These are phyloP conservation scores for Aphyosemion australe DNA, from an alignment of 2,113 vertebrate species.

Conservation along the genomic window DNA sequence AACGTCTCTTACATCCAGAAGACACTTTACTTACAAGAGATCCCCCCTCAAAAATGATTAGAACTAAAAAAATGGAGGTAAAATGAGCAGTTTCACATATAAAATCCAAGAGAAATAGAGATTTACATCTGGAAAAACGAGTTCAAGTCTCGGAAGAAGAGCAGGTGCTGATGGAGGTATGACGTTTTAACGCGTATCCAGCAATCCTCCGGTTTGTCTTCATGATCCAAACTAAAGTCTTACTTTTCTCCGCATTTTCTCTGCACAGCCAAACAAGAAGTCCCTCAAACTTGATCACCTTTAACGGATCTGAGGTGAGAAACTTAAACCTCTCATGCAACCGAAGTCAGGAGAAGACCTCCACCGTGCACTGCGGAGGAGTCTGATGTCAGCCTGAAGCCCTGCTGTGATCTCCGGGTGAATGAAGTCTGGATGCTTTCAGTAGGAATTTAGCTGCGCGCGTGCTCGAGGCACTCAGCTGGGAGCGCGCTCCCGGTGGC, in stretches of 20 bases:
- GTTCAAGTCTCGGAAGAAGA: neutral
- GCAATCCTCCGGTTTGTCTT: constrained; percentile 27
- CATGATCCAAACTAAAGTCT: constrained; percentile 1
- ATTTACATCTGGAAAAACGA: too few species aligned
- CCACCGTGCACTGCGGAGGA: too few species aligned
- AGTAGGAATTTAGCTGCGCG: constrained; percentile 61
- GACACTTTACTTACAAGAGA: neutral
- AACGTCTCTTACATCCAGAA: too few species aligned
- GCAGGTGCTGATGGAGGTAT: constrained; percentile 19
- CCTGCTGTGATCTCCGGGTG: constrained; percentile 38
- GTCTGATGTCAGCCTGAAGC: too few species aligned
- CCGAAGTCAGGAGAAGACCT: too few species aligned
- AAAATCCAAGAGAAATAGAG: neutral
- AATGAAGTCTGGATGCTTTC: constrained; percentile 59
- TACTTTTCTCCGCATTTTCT: neutral
- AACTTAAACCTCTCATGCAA: neutral
- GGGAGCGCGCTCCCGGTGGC: constrained; percentile 26
- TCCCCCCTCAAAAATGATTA: neutral
- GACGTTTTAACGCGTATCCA: neutral
- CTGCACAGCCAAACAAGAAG: too few species aligned
- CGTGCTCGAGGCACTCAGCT: constrained; percentile 31
- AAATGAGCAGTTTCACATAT: neutral
- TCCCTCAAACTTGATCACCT: neutral
- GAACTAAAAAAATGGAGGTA: neutral
- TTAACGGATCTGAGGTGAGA: neutral